Conservation (phyloP, 2,113 vertebrate genomes). For the Chloroceryle aenea region DNA sequence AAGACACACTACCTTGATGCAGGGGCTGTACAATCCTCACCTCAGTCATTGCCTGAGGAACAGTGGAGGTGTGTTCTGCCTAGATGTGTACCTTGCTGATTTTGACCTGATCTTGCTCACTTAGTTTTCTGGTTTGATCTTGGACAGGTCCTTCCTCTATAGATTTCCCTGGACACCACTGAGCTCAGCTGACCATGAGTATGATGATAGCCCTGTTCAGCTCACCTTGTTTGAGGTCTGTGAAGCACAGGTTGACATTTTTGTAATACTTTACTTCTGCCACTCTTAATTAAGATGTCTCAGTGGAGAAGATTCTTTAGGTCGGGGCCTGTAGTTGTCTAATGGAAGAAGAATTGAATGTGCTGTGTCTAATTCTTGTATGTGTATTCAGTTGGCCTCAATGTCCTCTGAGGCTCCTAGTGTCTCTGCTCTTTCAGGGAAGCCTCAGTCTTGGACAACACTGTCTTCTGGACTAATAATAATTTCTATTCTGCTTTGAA, state of each 20-base stretch:
- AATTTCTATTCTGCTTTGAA: neutral
- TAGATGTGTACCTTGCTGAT: neutral
- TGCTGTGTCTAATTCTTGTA: neutral
- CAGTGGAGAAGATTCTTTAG: neutral
- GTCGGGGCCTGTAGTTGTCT: neutral
- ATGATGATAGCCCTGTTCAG: neutral
- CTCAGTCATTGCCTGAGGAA: neutral
- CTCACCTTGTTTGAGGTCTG: neutral
- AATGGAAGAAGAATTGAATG: neutral
- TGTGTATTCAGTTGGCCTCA: neutral
- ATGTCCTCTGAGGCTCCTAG: neutral
- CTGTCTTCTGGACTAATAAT: neutral
- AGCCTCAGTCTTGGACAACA: neutral
- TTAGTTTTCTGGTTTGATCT: neutral
- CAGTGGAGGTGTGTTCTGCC: fast-evolving
- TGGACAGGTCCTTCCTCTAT: neutral
- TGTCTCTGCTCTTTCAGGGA: neutral
- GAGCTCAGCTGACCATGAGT: neutral
- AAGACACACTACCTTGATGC: neutral
- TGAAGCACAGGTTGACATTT: neutral
- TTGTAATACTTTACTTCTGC: neutral
- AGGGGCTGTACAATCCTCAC: neutral
- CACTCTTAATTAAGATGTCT: neutral
- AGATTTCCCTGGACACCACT: neutral
- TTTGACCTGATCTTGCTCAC: neutral